These are phyloP conservation scores for Philotrypesis tridentata DNA, from an alignment of 1,140 invertebrate genomes.

Conservation along the genomic window DNA sequence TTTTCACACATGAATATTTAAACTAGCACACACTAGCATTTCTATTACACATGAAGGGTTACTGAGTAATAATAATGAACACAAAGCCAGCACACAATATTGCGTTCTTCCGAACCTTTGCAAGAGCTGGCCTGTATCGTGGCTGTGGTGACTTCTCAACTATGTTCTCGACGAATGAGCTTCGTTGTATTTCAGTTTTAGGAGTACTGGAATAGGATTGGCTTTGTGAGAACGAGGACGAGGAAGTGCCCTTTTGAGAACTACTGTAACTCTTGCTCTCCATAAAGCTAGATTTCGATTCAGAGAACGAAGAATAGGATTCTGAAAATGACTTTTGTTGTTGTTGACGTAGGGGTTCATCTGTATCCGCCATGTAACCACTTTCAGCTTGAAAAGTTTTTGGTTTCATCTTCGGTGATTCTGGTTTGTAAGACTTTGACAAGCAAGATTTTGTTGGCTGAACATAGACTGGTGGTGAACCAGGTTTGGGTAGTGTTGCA, in stretches of 20 bases:
- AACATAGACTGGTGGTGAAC: slow-evolving; percentile 75
- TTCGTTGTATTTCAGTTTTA: slow-evolving; percentile 62
- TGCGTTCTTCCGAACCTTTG: slow-evolving; percentile 66
- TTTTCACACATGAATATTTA: not conserved
- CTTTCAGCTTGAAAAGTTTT: slow-evolving; percentile 75
- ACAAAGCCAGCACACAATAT: slow-evolving; percentile 56
- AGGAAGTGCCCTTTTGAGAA: slow-evolving; percentile 59
- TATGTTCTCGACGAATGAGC: slow-evolving; percentile 64
- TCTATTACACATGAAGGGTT: not conserved
- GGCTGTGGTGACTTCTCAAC: slow-evolving; percentile 52
- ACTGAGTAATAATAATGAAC: slow-evolving; percentile 26
- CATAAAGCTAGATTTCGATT: slow-evolving; percentile 62
- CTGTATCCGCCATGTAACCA: slow-evolving; percentile 84
- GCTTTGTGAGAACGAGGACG: slow-evolving; percentile 52
- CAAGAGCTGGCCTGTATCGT: slow-evolving; percentile 54
- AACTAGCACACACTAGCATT: slow-evolving; percentile 3
- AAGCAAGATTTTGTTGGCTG: slow-evolving; percentile 61
- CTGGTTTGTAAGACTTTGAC: slow-evolving; percentile 68
- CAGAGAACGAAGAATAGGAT: slow-evolving; percentile 62
- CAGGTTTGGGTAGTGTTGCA: slow-evolving; percentile 69
- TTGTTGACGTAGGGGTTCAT: slow-evolving; percentile 74
- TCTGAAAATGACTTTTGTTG: slow-evolving; percentile 58
- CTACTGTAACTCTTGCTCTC: slow-evolving; percentile 65
- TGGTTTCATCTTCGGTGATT: slow-evolving; percentile 76
- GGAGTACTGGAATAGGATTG: slow-evolving; percentile 53